phyloP scores from a whole-genome alignment of 2,797 vertebrate species.

The Paguma larvata region DNA sequence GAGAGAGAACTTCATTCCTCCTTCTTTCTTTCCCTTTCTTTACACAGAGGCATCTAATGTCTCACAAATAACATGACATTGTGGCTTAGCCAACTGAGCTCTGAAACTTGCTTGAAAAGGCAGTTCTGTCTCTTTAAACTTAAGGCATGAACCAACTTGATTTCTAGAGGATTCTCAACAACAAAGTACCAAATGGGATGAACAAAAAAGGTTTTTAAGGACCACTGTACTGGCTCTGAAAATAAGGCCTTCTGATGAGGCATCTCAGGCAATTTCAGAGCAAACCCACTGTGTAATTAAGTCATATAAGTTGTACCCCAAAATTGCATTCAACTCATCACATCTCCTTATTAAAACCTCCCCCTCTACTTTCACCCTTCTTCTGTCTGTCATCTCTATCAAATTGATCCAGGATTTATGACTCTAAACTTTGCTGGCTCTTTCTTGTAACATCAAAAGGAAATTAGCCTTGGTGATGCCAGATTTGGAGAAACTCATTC shows the following conservation, averaged over 20 bases:
- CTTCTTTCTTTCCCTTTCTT: background rate
- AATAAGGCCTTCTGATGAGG: background rate
- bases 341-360: background rate
- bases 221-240: background rate
- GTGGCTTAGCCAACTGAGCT: background rate
- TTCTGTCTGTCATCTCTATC: background rate
- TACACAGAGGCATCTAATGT: background rate
- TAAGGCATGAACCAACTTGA: background rate
- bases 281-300: background rate
- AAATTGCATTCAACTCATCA: background rate
- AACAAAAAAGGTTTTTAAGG: background rate
- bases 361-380: background rate
- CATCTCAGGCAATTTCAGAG: background rate
- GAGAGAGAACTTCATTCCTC: background rate
- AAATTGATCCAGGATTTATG: background rate
- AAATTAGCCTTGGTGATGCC: background rate
- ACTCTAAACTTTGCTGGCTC: background rate
- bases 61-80: background rate
- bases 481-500: background rate
- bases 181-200: background rate
- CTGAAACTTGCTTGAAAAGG: background rate
- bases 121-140: background rate
- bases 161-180: background rate
- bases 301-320: background rate
- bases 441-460: background rate